Base-by-base conservation (phyloP, 2,113 vertebrate species). In the Nasalis larvatus region DNA sequence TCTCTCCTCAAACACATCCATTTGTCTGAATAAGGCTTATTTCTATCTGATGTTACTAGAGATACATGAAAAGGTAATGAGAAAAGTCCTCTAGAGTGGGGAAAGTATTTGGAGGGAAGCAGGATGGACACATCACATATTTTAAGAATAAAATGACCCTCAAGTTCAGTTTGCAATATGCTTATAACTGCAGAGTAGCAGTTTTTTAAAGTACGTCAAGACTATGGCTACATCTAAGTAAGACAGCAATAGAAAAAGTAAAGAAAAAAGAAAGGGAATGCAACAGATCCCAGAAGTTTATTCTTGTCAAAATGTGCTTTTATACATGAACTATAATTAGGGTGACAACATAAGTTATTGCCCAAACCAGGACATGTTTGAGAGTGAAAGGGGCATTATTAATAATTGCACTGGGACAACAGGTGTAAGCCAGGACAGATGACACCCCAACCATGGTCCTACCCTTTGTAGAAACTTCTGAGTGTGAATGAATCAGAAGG, bases 361-460 rank as follows among this genome's bases (percentile, higher is more conserved):
- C 56, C 76, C 49, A 95, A 94, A 86, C 45, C 40, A 89, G 68
- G 60, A 58, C 47, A 37, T 52, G 42, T 66, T 71, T 90, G 66
- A 84, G 60, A 87, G 81, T 81, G 91, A 93, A 95, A 73, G 78
- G 21, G 32, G 13, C 58, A 68, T 54, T 91, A 12, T 90, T 92
- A 80, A 86, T 77, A 71, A 37, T 49, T 56, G 3, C 49, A 81
- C 6, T 21, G 35, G 45, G 58, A 56, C 27, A 74, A 37, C 82
- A 96, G 83, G 83, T 94, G 42, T 73, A 27, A 91, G 21, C 37
- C 13, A 71, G 86, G 68, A 42, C 68, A 60, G 30, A 20, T 80
- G 94, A 45, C 77, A 47, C n/a, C 42, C 8, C 11, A 17, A 6
- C 35, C 56, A 47, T 6, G 11, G 47, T 30, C 27, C 32, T n/a